These are phyloP conservation scores for Tokudaia tokunoshimensis DNA, from an alignment of 2,797 vertebrate species.

Conservation along the genomic window DNA sequence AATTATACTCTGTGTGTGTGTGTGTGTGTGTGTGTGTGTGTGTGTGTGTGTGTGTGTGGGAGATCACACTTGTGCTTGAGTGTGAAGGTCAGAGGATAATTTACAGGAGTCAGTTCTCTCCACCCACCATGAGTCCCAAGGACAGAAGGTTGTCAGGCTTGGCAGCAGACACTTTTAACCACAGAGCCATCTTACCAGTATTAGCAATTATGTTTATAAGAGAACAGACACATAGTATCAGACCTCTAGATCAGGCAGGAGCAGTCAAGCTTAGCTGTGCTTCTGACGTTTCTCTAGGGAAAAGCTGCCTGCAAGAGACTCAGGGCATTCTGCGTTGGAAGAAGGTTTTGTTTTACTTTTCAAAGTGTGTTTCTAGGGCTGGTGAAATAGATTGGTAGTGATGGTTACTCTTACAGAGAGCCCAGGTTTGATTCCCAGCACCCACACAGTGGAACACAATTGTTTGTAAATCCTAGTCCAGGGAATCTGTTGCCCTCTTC, in stretches of 20 bases:
- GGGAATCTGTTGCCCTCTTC: background rate
- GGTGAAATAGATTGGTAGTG: background rate
- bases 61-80: background rate
- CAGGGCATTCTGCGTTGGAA: background rate
- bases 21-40: background rate
- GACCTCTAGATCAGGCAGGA: background rate
- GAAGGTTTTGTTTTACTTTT: conserved; percentile 11
- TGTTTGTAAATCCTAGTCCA: background rate
- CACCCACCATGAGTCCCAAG: too few species aligned
- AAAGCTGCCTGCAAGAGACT: background rate
- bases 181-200: background rate
- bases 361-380: background rate
- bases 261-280: background rate
- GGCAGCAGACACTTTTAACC: too few species aligned
- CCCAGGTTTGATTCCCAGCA: background rate
- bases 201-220: background rate
- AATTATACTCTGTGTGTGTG: background rate
- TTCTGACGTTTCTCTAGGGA: background rate
- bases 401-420: background rate
- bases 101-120: background rate
- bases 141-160: background rate
- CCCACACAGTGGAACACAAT: background rate
- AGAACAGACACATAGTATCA: background rate
- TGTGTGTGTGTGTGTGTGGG: background rate
- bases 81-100: background rate